phyloP scores from a whole-genome alignment of 2,113 vertebrate species.

The Columba livia region DNA sequence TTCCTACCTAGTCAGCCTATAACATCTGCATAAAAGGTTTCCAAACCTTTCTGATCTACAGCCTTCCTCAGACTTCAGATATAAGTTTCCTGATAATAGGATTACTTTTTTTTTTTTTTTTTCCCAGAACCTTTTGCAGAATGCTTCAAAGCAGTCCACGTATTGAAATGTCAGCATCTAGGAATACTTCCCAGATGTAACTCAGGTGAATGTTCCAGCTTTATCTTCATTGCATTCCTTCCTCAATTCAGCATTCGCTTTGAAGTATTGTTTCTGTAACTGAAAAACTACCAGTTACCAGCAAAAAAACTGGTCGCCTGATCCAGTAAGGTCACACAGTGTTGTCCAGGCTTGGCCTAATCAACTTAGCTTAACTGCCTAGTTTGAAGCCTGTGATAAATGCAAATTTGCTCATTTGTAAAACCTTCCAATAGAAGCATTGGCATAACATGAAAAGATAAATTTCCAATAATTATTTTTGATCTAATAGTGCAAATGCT shows the following conservation, averaged over 20 bases:
- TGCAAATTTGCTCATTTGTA: not conserved
- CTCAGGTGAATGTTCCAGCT: not conserved
- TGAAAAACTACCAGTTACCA: not conserved
- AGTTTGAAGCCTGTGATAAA: not conserved
- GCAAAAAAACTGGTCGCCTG: not conserved
- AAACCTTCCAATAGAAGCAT: not conserved
- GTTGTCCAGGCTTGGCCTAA: not conserved
- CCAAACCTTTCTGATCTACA: not conserved
- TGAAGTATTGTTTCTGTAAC: not conserved
- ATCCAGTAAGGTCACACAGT: not conserved
- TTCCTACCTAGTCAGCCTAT: not conserved
- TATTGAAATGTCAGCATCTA: not conserved
- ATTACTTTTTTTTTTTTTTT: not conserved
- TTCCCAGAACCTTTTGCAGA: not conserved
- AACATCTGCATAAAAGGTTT: rapidly evolving
- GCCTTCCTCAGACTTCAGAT: not conserved
- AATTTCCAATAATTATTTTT: not conserved
- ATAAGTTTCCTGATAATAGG: not conserved
- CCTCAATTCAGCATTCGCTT: not conserved
- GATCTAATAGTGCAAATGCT: not conserved
- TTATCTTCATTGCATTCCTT: not conserved
- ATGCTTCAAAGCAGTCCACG: not conserved
- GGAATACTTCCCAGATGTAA: not conserved
- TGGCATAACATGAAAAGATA: not conserved
- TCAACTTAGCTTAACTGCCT: not conserved